Evolutionary conservation across 2,797 vertebrate species (phyloP).

Genomic region (Melanotaenia pygmaea): DNA sequence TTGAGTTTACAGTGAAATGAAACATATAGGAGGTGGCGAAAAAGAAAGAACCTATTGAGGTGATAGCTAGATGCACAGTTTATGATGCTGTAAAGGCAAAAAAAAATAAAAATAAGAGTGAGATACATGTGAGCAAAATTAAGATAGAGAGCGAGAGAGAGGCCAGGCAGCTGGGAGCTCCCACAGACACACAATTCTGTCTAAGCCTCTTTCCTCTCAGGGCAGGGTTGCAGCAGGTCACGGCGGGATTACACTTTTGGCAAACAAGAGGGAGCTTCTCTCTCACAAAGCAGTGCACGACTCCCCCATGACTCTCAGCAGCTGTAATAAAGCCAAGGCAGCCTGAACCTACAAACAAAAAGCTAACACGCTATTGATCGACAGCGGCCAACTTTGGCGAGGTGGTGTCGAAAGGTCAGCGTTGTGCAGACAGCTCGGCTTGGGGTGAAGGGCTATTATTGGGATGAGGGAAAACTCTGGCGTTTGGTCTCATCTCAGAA

Average conservation of each 20-base stretch:
- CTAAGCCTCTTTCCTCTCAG: constrained; percentile 87
- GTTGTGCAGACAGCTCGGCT: constrained; percentile 78
- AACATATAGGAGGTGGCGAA: constrained; percentile 10
- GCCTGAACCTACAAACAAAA: constrained; percentile 88
- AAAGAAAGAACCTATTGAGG: constrained; percentile 4
- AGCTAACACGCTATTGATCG: constrained; percentile 87
- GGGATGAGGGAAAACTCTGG: constrained; percentile 75
- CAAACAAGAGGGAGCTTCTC: constrained; percentile 86
- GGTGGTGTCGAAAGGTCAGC: constrained; percentile 81
- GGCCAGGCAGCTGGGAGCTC: constrained; percentile 76
- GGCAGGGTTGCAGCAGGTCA: constrained; percentile 83
- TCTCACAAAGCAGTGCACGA: constrained; percentile 76
- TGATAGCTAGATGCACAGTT: constrained; percentile 13
- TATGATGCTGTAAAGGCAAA: constrained; percentile 1
- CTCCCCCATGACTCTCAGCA: constrained; percentile 83
- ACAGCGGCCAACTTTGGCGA: constrained; percentile 79
- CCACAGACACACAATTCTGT: constrained; percentile 81
- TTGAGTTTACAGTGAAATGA: constrained; percentile 30
- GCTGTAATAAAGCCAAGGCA: constrained; percentile 86
- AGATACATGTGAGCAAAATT: constrained; percentile 45
- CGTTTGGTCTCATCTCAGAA: constrained; percentile 63
- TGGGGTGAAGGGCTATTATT: constrained; percentile 78
- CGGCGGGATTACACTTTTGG: constrained; percentile 87
- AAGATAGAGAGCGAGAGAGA: constrained; percentile 45
- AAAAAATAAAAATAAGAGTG: constrained; percentile 1